A percentile compares a stretch with the other conserved stretches of the same genome.
These are phyloP conservation scores for Colletes latitarsis DNA, from an alignment of 1,140 invertebrate genomes.

Conservation along the genomic window DNA sequence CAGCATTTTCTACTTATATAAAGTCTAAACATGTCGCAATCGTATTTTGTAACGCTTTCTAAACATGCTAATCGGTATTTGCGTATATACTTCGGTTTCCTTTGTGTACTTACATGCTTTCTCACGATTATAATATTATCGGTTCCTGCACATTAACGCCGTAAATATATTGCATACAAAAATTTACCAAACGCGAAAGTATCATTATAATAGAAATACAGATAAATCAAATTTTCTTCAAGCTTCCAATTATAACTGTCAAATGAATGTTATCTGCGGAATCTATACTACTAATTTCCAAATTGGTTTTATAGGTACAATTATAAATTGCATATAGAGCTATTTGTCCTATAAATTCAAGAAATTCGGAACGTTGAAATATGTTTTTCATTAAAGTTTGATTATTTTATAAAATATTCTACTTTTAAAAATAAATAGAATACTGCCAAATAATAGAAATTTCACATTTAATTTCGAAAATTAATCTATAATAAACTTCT, in stretches of 20 bases:
- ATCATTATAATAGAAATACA: background rate
- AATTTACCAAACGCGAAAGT: background rate
- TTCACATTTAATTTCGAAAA: background rate
- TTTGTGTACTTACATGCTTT: background rate
- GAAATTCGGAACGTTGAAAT: background rate
- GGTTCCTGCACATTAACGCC: background rate
- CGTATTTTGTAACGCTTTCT: constrained; percentile 9
- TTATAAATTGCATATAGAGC: too few species aligned
- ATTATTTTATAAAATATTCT: too few species aligned
- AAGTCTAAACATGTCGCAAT: constrained; percentile 14
- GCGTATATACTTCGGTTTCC: constrained; percentile 2
- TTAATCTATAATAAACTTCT: background rate
- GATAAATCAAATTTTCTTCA: background rate
- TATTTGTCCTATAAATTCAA: background rate
- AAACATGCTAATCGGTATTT: constrained; percentile 6
- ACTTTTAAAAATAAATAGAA: too few species aligned
- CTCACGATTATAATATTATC: background rate
- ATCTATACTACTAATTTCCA: background rate
- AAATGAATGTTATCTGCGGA: background rate
- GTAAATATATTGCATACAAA: background rate
- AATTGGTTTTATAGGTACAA: background rate
- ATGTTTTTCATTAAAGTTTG: too few species aligned
- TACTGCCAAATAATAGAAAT: too few species aligned
- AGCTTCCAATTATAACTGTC: background rate
- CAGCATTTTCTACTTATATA: constrained; percentile 12